Evolutionary conservation across 2,888 invertebrate species (phyloP), one percentile per base, ranked within the genome.

Genomic region (Cremastobaeus sp.): DNA sequence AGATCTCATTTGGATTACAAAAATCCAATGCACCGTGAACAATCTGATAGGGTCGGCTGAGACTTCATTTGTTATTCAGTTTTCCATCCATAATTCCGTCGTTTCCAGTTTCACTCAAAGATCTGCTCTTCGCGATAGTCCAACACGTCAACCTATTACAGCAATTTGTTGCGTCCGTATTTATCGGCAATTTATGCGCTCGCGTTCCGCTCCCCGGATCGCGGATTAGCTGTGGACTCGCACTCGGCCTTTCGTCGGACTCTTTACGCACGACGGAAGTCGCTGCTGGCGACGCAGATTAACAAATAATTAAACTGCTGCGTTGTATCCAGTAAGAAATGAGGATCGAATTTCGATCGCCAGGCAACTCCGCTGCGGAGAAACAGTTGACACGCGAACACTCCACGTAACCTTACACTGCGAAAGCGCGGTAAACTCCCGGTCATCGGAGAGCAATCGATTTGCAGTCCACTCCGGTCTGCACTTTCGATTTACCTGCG

Each of bases 361-460:
- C 17, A 28, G 8, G 45, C 35, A 45, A 25, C 35, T 39, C 43
- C 14, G 12, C 12, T 15, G 35, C 35, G 18, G 48, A 52, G n/a
- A 43, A 32, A 20, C 15, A 54, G 35, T 47, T 66, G 66, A 59
- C 68, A 59, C 59, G 54, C 47, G 47, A 55, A 41, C 37, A 50
- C 48, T 50, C 14, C 52, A 39, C 17, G 35, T 25, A 41, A 39
- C 48, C 41, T 57, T 48, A 57, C 57, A 43, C 52, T 52, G 14
- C 43, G 15, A 14, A 32, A 25, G 43, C 34, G 34, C 30, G 54
- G 41, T 37, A 68, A 52, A 43, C 34, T 50, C 52, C n/a, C 21
- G 57, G 47, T 70, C 76, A 77, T 77, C 73, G 55, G 62, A 62
- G 66, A 47, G 55, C 50, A 66, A 77, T 73, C 76, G 69, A 73